These are phyloP conservation scores for Aethina tumida DNA, from an alignment of 1,140 invertebrate genomes.

Conservation along the genomic window DNA sequence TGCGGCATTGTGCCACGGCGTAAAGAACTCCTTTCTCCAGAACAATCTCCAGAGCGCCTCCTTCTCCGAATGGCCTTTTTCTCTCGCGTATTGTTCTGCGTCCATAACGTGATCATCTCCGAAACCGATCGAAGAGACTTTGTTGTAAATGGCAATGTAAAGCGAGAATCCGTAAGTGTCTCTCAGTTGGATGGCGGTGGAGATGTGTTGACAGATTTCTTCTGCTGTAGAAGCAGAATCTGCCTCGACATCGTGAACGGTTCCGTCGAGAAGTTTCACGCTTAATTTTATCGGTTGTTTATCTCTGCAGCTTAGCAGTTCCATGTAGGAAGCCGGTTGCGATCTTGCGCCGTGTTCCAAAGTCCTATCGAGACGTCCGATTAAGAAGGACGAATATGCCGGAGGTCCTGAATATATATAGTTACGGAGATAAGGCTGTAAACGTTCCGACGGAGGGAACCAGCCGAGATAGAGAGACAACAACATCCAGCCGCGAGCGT, in stretches of 20 bases:
- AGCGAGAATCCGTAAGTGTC: conserved; percentile 89
- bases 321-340: conserved; percentile 86
- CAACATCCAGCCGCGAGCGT: conserved; percentile 86
- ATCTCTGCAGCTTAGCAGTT: conserved; percentile 77
- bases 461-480: conserved; percentile 88
- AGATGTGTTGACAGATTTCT: conserved; percentile 75
- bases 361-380: conserved; percentile 71
- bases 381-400: conserved; percentile 79
- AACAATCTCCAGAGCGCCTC: conserved; percentile 69
- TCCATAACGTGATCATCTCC: conserved; percentile 85
- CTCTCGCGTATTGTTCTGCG: conserved; percentile 90
- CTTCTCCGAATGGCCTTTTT: conserved; percentile 68
- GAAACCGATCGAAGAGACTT: conserved; percentile 51
- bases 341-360: conserved; percentile 79
- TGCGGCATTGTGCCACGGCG: conserved; percentile 82
- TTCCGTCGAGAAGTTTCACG: conserved; percentile 84
- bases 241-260: conserved; percentile 61
- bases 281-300: conserved; percentile 75
- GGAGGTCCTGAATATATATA: conserved; percentile 65
- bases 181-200: conserved; percentile 63
- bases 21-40: conserved; percentile 84
- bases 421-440: conserved; percentile 63
- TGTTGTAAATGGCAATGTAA: conserved; percentile 81
- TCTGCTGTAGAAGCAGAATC: conserved; percentile 86
- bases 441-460: conserved; percentile 76